These are phyloP conservation scores for Cenopis cana DNA, from an alignment of 2,888 invertebrate genomes.

Conservation along the genomic window DNA sequence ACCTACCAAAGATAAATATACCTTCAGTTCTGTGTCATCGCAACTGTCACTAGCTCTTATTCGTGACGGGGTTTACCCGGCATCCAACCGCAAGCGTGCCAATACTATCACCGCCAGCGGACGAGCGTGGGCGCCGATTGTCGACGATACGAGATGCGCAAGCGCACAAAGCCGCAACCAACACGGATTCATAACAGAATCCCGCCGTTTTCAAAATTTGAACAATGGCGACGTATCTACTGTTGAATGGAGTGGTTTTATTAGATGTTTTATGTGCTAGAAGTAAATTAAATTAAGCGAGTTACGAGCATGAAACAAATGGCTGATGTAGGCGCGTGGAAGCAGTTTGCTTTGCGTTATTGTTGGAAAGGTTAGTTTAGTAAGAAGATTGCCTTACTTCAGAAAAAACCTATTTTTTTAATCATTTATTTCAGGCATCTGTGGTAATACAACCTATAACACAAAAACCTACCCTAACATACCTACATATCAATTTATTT, in stretches of 20 bases:
- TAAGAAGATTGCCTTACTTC: not conserved
- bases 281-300: conserved; percentile 14
- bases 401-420: no score
- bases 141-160: conserved; percentile 51
- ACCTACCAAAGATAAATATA: not conserved
- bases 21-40: conserved; percentile 2
- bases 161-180: conserved; percentile 8
- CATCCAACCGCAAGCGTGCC: conserved; percentile 12
- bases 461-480: no score
- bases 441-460: no score
- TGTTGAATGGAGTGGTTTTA: conserved; percentile 33
- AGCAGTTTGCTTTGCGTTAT: not conserved
- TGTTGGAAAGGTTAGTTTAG: not conserved
- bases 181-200: not conserved
- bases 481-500: no score
- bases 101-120: conserved; percentile 49
- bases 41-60: not conserved
- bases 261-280: conserved; percentile 31
- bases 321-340: not conserved
- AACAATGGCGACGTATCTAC: conserved; percentile 9
- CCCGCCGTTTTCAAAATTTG: not conserved
- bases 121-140: conserved; percentile 57
- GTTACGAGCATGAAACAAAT: conserved; percentile 15
- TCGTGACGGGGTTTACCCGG: conserved; percentile 17
- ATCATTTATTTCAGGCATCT: no score